Evolutionary conservation across 2,888 invertebrate species (phyloP).

Genomic region (Thumatha senex): DNA sequence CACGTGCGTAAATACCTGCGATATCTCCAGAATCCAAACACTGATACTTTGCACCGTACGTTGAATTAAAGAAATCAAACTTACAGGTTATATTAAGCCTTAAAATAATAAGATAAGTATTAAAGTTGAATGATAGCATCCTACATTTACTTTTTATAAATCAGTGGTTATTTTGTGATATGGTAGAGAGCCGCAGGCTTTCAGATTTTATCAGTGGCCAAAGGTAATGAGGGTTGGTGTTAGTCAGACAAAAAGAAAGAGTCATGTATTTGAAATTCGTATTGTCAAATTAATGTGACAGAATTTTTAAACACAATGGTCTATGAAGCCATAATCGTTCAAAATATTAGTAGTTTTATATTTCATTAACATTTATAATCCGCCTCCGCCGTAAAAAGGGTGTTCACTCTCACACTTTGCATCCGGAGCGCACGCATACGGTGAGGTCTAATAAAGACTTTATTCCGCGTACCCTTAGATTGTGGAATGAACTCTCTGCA

Average conservation of each 20-base stretch:
- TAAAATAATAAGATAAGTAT: not conserved
- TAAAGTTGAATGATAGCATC: too few species aligned
- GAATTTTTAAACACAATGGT: constrained; percentile 27
- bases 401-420: too few species aligned
- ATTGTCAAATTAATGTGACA: constrained; percentile 43
- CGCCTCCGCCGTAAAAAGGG: too few species aligned
- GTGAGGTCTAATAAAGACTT: too few species aligned
- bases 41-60: constrained; percentile 16
- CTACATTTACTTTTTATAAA: constrained; percentile 41
- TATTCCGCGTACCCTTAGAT: too few species aligned
- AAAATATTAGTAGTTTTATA: too few species aligned
- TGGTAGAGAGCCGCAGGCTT: constrained; percentile 52
- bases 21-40: constrained; percentile 18
- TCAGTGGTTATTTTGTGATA: constrained; percentile 52
- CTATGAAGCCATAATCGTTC: constrained; percentile 16
- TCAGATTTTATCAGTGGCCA: constrained; percentile 65
- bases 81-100: not conserved
- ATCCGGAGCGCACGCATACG: too few species aligned
- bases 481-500: too few species aligned
- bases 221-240: constrained; percentile 72
- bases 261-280: constrained; percentile 55
- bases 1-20: constrained; percentile 20
- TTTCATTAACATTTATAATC: not conserved
- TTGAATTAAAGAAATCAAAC: constrained; percentile 10
- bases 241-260: constrained; percentile 64